Conservation (phyloP, 2,113 vertebrate genomes). For the Ammospiza nelsoni region DNA sequence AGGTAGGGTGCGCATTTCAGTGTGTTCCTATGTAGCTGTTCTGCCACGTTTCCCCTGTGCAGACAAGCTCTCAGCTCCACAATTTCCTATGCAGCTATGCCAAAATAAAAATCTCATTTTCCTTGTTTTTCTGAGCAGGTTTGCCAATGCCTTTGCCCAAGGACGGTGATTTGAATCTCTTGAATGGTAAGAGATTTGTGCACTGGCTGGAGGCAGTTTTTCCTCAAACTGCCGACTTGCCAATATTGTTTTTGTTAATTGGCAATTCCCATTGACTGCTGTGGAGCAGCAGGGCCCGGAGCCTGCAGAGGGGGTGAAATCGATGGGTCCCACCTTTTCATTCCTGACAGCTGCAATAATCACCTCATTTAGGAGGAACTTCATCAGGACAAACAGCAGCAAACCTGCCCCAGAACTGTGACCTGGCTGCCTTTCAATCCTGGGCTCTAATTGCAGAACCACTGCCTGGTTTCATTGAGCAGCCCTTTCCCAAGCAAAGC, state of each 20-base stretch:
- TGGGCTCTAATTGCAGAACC: neutral
- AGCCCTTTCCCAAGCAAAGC: neutral
- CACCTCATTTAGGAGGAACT: conserved; percentile 39
- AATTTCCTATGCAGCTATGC: neutral
- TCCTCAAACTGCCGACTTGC: neutral
- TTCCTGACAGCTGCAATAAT: conserved; percentile 60
- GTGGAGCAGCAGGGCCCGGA: neutral
- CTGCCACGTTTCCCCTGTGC: neutral
- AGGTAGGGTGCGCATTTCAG: neutral
- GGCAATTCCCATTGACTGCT: conserved; percentile 37
- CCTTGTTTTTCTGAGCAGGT: neutral
- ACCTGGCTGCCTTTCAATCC: neutral
- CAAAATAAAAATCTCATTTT: neutral
- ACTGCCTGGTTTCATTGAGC: neutral
- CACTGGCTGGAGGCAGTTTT: conserved; percentile 17
- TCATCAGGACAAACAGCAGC: conserved; percentile 41
- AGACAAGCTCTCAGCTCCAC: neutral
- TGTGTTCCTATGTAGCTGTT: neutral
- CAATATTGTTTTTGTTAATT: conserved; percentile 57
- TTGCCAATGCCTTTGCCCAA: conserved; percentile 10
- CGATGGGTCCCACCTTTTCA: conserved; percentile 49
- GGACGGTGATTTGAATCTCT: neutral
- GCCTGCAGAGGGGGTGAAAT: conserved; percentile 27
- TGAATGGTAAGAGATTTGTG: neutral
- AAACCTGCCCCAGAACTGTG: neutral